A percentile compares a stretch with the other conserved stretches of the same genome.
These are phyloP conservation scores for Myotis davidii DNA, from an alignment of 2,113 vertebrate genomes.

Conservation along the genomic window DNA sequence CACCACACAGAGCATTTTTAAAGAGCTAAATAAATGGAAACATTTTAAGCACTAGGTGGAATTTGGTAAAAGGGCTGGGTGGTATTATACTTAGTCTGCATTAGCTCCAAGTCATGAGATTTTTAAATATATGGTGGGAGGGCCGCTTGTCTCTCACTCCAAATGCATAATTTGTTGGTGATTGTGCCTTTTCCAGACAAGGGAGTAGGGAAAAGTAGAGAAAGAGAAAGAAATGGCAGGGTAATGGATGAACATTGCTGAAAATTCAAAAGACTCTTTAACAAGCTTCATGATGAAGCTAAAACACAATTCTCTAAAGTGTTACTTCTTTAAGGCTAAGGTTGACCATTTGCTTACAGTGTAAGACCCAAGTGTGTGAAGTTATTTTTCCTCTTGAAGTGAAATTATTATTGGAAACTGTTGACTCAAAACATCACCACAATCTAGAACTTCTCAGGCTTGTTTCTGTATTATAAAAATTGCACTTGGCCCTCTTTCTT, in stretches of 20 bases:
- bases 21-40: slow-evolving; percentile 71
- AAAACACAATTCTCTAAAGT: slow-evolving; percentile 19
- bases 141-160: neutral
- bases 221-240: slow-evolving; percentile 42
- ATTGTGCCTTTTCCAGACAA: slow-evolving; percentile 58
- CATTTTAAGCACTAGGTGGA: slow-evolving; percentile 58
- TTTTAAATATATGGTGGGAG: slow-evolving; percentile 57
- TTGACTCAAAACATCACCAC: neutral
- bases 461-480: slow-evolving; percentile 31
- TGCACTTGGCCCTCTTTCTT: neutral
- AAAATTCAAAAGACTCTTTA: slow-evolving; percentile 35
- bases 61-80: slow-evolving; percentile 41
- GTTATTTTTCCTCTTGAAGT: slow-evolving; percentile 21
- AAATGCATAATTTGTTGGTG: slow-evolving; percentile 51
- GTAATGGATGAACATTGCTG: slow-evolving; percentile 42
- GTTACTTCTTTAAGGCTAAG: slow-evolving; percentile 49
- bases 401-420: slow-evolving; percentile 48
- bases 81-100: slow-evolving; percentile 48
- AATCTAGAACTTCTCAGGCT: slow-evolving; percentile 47
- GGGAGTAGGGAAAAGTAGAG: slow-evolving; percentile 13
- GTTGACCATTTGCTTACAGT: slow-evolving; percentile 18
- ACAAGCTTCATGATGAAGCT: neutral
- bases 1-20: slow-evolving; percentile 45
- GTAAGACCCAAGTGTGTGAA: neutral
- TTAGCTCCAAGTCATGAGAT: slow-evolving; percentile 64